Conservation (phyloP, 2,888 invertebrate genomes). For the Lagria hirta region DNA sequence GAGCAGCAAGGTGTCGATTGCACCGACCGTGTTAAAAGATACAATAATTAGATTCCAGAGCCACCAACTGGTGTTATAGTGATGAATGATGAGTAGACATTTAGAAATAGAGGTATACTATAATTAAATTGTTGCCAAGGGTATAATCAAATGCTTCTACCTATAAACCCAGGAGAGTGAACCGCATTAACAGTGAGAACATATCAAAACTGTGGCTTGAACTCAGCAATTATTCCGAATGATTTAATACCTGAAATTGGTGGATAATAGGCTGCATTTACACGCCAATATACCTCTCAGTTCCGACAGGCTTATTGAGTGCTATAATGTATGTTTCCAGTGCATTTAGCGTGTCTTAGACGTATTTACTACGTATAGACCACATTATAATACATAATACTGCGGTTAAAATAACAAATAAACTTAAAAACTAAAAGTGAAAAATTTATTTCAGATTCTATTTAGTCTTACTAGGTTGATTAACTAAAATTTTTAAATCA, state of each 20-base stretch:
- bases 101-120: slow-evolving; percentile 36
- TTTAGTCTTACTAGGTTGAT: too few species aligned
- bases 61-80: slow-evolving; percentile 24
- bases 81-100: slow-evolving; percentile 40
- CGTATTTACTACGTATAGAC: too few species aligned
- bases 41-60: slow-evolving; percentile 34
- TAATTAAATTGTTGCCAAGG: slow-evolving; percentile 34
- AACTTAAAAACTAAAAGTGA: too few species aligned
- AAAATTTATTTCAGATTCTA: too few species aligned
- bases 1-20: slow-evolving; percentile 2
- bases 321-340: slow-evolving; percentile 31
- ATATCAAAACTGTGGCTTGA: slow-evolving; percentile 31
- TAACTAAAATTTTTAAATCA: too few species aligned
- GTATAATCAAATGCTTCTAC: slow-evolving; percentile 34
- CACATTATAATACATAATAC: too few species aligned
- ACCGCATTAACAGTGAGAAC: slow-evolving; percentile 29
- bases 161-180: slow-evolving; percentile 21
- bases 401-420: too few species aligned
- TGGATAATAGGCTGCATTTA: slow-evolving; percentile 52
- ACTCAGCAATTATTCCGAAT: slow-evolving; percentile 51
- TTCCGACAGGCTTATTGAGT: slow-evolving; percentile 37
- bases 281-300: slow-evolving; percentile 50
- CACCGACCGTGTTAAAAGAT: slow-evolving; percentile 10
- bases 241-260: slow-evolving; percentile 55
- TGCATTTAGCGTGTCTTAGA: slow-evolving; percentile 19